These are phyloP conservation scores for Catagonus wagneri DNA, from an alignment of 2,113 vertebrate genomes.

Conservation along the genomic window DNA sequence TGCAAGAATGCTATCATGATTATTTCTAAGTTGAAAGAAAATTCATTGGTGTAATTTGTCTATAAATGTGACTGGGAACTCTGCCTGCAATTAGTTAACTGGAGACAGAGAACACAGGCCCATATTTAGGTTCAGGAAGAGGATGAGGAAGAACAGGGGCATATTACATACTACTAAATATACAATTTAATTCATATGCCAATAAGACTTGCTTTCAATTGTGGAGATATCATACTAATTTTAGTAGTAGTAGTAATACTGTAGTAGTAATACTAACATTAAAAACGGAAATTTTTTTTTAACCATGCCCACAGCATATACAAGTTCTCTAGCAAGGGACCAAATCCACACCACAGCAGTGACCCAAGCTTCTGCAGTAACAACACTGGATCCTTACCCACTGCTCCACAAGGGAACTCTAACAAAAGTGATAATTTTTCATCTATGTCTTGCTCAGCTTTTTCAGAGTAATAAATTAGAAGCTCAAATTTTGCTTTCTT, in stretches of 20 bases:
- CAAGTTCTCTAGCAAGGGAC: too few relatives aligned
- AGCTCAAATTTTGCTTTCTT: conserved; percentile 4
- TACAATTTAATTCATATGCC: conserved; percentile 2
- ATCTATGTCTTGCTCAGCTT: not conserved
- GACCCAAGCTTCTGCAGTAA: too few relatives aligned
- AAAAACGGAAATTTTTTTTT: too few relatives aligned
- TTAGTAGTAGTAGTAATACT: not conserved
- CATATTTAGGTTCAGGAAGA: not conserved
- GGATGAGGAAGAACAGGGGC: not conserved
- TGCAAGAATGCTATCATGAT: conserved; percentile 7
- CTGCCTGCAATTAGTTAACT: not conserved
- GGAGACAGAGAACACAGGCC: not conserved
- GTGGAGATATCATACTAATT: not conserved
- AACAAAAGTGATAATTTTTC: conserved; percentile 1
- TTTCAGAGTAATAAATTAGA: not conserved
- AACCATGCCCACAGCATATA: too few relatives aligned
- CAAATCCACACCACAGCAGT: too few relatives aligned
- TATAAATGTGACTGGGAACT: conserved; percentile 44
- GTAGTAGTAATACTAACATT: not conserved
- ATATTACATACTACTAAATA: not conserved
- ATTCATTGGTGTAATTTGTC: not conserved
- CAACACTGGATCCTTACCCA: too few relatives aligned
- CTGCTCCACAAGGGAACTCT: not conserved
- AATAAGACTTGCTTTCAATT: not conserved
- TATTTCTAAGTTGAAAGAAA: conserved; percentile 51